Evolutionary conservation across 2,797 vertebrate genomes (phyloP), one percentile per base, ranked within the genome.

Genomic region (Otolemur crassicaudatus): DNA sequence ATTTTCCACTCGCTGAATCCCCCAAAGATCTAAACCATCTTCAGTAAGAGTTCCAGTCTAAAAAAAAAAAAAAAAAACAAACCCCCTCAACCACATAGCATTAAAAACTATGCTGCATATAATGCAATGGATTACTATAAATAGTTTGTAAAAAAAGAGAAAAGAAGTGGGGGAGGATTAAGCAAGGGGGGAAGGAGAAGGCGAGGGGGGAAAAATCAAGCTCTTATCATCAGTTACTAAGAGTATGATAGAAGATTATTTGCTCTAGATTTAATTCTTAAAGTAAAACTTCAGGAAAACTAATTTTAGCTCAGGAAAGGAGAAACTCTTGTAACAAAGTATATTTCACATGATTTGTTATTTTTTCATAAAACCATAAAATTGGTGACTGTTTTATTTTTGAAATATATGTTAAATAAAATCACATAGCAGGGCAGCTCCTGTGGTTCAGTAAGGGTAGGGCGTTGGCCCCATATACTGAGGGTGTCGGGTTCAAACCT

Each of bases 31-130:
- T 97, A 99, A 98, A 86, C 99, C 99, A 97, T 99, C 99, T 98
- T 99, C 99, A 58, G 99, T 99, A 80, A 99, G 99, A 13, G 99
- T 99, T 97, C 99, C 99, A 87, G 99, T 99, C 99, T 99, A 93
- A 49, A 97, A 98, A 96, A 82, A 56, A 97, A 69, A 65, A 2
- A 53, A 60, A 60, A 73, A 81, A 58, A 75, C 1, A 53, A 37
- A 58, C 25, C 19, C 46, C 49, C 49, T 53, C 19, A 53, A 65
- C 67, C 17, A 86, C 20, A 63, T 27, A 83, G 20, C 29, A 83
- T n/a, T 70, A 91, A 87, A 88, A 95, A 29, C 58, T 93, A 86
- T 23, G 9, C n/a, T 87, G 49, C n/a, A 56, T 77, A 72, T 17
- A 93, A 58, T 3, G 40, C 13, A 87, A 65, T 25, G 31, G 9